phyloP scores from a whole-genome alignment of 1,140 invertebrate genomes.

The Drosophila virilis region DNA sequence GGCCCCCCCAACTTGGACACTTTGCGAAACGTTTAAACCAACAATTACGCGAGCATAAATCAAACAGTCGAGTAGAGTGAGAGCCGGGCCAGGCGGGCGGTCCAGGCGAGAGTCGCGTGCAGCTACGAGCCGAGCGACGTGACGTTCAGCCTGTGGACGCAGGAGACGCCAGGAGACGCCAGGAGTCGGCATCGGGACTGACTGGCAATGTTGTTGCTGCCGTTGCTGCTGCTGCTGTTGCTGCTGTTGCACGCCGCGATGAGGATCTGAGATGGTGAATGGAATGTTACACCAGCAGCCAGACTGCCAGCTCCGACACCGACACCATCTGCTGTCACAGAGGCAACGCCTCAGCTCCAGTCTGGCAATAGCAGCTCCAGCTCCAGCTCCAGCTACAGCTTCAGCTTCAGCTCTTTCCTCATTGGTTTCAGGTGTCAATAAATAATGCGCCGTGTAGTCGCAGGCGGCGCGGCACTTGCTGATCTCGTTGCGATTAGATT shows the following conservation, averaged over 20 bases:
- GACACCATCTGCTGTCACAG: slow-evolving; percentile 76
- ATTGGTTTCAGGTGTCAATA: slow-evolving; percentile 83
- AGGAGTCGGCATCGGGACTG: background rate
- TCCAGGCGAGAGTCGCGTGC: slow-evolving; percentile 59
- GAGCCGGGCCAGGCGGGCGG: slow-evolving; percentile 48
- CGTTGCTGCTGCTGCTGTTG: slow-evolving; percentile 3
- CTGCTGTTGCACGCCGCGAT: slow-evolving; percentile 34
- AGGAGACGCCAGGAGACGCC: background rate
- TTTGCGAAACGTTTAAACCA: slow-evolving; percentile 84
- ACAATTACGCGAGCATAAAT: slow-evolving; percentile 84
- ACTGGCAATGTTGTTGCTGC: slow-evolving; percentile 26
- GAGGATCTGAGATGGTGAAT: slow-evolving; percentile 42
- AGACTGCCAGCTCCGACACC: slow-evolving; percentile 21
- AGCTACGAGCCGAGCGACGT: slow-evolving; percentile 1
- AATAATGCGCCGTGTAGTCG: slow-evolving; percentile 63
- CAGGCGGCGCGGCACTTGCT: slow-evolving; percentile 60
- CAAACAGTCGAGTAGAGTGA: slow-evolving; percentile 79
- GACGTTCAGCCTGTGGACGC: background rate
- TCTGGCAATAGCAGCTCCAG: background rate
- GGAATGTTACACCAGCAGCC: slow-evolving; percentile 51
- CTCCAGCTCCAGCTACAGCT: slow-evolving; percentile 2
- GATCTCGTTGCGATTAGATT: slow-evolving; percentile 82
- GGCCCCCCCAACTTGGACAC: slow-evolving; percentile 35
- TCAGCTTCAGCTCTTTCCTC: slow-evolving; percentile 35
- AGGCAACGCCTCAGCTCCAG: slow-evolving; percentile 61